Evolutionary conservation across 1,140 invertebrate species (phyloP), one percentile per base, ranked within the genome.

Genomic region (Frieseomelitta varia): DNA sequence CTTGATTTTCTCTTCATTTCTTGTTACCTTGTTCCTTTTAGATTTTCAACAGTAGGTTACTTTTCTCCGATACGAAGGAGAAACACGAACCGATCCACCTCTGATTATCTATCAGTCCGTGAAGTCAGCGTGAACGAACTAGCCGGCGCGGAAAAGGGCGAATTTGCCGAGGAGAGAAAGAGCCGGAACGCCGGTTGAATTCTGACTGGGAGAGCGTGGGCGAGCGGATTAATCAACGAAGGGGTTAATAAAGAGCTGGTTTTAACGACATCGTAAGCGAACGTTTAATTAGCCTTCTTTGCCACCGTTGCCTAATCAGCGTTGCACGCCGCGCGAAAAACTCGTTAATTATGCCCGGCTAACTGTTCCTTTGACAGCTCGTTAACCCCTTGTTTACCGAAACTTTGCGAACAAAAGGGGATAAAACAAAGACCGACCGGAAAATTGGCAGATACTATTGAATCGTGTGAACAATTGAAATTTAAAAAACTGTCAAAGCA

Each of bases 311-410:
- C 61, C 72, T 77, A 68, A 77, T 82, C 81, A 77, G 63, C 73
- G 73, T 69, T 47, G 78, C 58, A 58, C 67, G 72, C 51, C 55
- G 73, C 53, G 69, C n/a, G 74, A 55, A 34, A 77, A 82, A 77
- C 73, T 58, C 73, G 81, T 82, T 82, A 82, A 82, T 82, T 82
- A 82, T 82, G 63, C 63, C 53, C 34, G 63, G 53, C 30, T 82
- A 82, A 82, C 81, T 68, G 81, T 82, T 82, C 63, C 81, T 82
- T 77, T 82, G 81, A 82, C 81, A 47, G 73, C 73, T 82, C 81
- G 81, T 82, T 82, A 82, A 82, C 81, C 53, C 39, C 73, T 77
- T 76, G 73, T 82, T 82, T 82, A 76, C 61, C 81, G 14, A 77
- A 74, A 75, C 27, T 27, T 51, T 53, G 47, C 2, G 15, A 2